Evolutionary conservation across 2,113 vertebrate species (phyloP), one percentile per base, ranked within the genome.

Genomic region (Chaetorhynchus papuensis): DNA sequence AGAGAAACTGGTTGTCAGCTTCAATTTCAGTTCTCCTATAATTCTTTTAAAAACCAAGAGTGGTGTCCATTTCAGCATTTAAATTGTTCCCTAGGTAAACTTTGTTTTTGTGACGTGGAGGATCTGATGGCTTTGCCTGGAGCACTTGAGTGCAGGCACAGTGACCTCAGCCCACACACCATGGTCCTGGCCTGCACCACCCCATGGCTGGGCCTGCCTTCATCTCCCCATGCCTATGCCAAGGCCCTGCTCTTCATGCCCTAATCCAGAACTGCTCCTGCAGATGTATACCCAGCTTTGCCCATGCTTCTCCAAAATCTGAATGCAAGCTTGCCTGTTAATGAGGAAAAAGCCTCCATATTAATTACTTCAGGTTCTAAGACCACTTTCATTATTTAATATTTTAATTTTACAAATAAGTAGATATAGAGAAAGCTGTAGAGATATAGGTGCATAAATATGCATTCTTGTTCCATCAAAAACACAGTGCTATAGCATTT

Each of bases 391-490:
- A 35, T 66, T 61, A 74, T 14, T 54, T 61, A 54, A 12, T 44
- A 59, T 65, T 93, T 81, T 56, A 44, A 85, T 91, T 91, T 77
- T 74, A 65, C 33, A 75, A 88, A 60, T 63, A 87, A 49, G 17
- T 21, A 42, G 42, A 52, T 52, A 28, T 5, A 75, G 37, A 70
- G 19, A 74, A 50, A 60, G 39, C 35, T 57, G 49, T 31, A 23
- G 65, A 78, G 33, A 35, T 59, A 66, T 3, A 54, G 35, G 47
- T 42, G 47, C 13, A 31, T 54, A 60, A 60, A 60, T 53, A 71
- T 7, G 2, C 31, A 53, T 68, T 66, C 53, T 69, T 70, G 37
- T 61, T 89, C 33, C 49, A 59, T 13, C 50, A 54, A 44, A 42
- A 86, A 27, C 54, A 30, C 9, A 19, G 52, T 72, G 71, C 75